Percentiles rank a stretch among this genome's conserved stretches.
Evolutionary conservation across 35 echinoderm and acorn worm genomes (phyloP).

Genomic region (Amphiura filiformis): DNA sequence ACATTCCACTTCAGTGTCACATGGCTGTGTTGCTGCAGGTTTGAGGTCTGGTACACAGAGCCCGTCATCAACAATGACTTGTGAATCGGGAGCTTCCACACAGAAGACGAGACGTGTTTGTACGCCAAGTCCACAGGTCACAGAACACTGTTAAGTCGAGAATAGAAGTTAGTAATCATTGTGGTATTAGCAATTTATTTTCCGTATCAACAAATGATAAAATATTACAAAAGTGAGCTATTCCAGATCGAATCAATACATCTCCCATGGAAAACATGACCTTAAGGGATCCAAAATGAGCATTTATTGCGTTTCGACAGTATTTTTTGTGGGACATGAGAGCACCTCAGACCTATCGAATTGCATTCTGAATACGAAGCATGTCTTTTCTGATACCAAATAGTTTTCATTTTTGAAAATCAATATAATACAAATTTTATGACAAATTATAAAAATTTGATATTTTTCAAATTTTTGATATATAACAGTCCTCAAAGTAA

Average conservation of each 20-base stretch:
- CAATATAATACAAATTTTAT: too few relatives aligned
- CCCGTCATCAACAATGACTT: conserved; percentile 33
- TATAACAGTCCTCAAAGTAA: too few relatives aligned
- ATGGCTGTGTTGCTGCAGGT: conserved; percentile 38
- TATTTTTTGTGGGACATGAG: too few relatives aligned
- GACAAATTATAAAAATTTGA: too few relatives aligned
- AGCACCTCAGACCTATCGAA: too few relatives aligned
- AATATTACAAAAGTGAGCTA: background rate
- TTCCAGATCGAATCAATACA: background rate
- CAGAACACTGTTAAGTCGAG: conserved; percentile 52
- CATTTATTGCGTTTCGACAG: too few relatives aligned
- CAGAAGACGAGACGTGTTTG: conserved; percentile 67
- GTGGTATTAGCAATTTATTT: background rate
- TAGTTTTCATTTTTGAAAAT: too few relatives aligned
- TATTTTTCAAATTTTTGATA: too few relatives aligned
- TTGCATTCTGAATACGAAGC: too few relatives aligned
- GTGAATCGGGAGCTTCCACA: conserved; percentile 38
- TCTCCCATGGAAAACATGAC: too few relatives aligned
- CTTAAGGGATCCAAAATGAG: too few relatives aligned
- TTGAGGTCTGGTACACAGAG: conserved; percentile 16
- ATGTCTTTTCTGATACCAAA: too few relatives aligned
- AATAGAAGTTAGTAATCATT: background rate
- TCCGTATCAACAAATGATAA: background rate
- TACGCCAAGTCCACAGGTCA: conserved; percentile 61
- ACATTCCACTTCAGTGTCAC: conserved; percentile 47